Evolutionary conservation across 2,888 invertebrate genomes (phyloP).

Genomic region (Drosophila mettleri): DNA sequence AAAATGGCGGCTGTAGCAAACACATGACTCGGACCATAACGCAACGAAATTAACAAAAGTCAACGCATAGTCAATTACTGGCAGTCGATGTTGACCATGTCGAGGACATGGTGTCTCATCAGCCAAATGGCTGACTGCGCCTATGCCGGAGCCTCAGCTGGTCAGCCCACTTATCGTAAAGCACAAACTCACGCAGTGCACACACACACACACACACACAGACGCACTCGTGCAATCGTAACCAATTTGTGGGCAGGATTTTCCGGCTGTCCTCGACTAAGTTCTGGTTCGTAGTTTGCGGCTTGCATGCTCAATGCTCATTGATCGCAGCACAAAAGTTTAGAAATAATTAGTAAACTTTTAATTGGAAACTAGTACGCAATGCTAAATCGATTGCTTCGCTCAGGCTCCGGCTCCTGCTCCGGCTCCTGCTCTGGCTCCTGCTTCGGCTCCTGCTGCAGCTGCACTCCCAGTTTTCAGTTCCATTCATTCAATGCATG

Average conservation of each 20-base stretch:
- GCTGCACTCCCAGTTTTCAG: conserved; percentile 20
- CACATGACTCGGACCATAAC: conserved; percentile 54
- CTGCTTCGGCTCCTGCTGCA: conserved; percentile 14
- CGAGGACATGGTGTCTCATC: conserved; percentile 47
- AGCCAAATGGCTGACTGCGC: conserved; percentile 42
- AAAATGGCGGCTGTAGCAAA: conserved; percentile 52
- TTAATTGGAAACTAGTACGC: conserved; percentile 80
- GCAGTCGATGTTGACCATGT: conserved; percentile 41
- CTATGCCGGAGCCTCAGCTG: conserved; percentile 12
- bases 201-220: conserved; percentile 13
- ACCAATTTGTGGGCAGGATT: conserved; percentile 59
- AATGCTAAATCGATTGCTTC: conserved; percentile 73
- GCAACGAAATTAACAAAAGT: conserved; percentile 73
- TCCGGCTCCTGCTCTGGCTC: conserved; percentile 5
- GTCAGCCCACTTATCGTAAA: conserved; percentile 33
- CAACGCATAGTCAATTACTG: conserved; percentile 67
- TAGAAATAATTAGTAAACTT: conserved; percentile 80
- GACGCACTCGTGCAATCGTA: conserved; percentile 27
- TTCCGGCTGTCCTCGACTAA: conserved; percentile 38
- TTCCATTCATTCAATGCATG: conserved; percentile 27
- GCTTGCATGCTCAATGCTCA: conserved; percentile 73
- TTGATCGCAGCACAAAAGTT: conserved; percentile 78
- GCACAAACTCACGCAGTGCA: conserved; percentile 25
- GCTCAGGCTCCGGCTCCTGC: conserved; percentile 3
- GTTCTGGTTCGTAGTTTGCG: conserved; percentile 47